Conservation (phyloP, 2,888 invertebrate species). For the Blastobasis adustella region DNA sequence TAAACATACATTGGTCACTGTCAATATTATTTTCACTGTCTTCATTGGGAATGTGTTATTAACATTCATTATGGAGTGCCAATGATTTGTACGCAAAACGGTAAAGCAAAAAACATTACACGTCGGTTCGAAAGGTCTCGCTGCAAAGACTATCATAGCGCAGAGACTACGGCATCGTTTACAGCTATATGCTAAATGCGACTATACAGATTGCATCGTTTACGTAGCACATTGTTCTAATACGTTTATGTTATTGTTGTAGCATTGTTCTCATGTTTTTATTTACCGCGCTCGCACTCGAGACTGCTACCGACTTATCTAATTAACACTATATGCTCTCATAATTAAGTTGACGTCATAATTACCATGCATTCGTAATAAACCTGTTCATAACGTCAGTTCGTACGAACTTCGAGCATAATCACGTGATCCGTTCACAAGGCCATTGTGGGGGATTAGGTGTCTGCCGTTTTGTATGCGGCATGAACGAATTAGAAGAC, state of each 20-base stretch:
- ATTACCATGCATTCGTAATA: slow-evolving; percentile 10
- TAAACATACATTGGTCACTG: not conserved
- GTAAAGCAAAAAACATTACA: too few species aligned
- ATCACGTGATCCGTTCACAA: not conserved
- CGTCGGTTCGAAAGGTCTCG: not conserved
- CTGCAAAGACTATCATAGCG: not conserved
- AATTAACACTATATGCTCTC: slow-evolving; percentile 13
- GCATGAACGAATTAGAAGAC: too few species aligned
- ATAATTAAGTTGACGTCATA: slow-evolving; percentile 13
- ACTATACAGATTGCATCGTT: not conserved
- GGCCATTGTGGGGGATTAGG: slow-evolving; percentile 2
- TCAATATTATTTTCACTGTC: too few species aligned
- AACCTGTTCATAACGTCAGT: slow-evolving; percentile 9
- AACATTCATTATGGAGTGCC: too few species aligned
- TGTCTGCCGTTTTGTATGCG: too few species aligned
- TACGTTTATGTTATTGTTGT: slow-evolving; percentile 14
- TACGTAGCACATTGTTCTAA: slow-evolving; percentile 9
- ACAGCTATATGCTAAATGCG: not conserved
- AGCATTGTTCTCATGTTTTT: slow-evolving; percentile 15
- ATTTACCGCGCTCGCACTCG: slow-evolving; percentile 2
- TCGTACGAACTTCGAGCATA: slow-evolving; percentile 3
- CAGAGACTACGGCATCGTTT: not conserved
- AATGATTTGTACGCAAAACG: too few species aligned
- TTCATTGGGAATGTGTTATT: too few species aligned
- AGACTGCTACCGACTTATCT: slow-evolving; percentile 6